These are phyloP conservation scores for Agrochola lychnidis DNA, from an alignment of 2,888 invertebrate genomes.

Conservation along the genomic window DNA sequence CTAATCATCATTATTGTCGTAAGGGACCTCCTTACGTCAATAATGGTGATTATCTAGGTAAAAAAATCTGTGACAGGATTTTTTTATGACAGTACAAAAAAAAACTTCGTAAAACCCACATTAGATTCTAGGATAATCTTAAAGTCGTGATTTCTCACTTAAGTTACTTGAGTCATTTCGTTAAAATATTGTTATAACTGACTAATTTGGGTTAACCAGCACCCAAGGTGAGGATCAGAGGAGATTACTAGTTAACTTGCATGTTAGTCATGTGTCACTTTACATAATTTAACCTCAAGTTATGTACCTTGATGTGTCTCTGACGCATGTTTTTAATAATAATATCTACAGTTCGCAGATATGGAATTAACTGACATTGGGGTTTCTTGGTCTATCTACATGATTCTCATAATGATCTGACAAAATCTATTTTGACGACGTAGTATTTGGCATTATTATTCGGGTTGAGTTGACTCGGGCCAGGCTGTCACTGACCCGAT, in stretches of 20 bases:
- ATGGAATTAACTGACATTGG: constrained; percentile 13
- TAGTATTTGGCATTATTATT: too few relatives aligned
- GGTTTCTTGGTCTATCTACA: constrained; percentile 14
- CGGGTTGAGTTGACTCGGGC: too few relatives aligned
- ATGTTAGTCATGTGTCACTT: constrained; percentile 14
- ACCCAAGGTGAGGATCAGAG: constrained; percentile 24
- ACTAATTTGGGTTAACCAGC: constrained; percentile 10
- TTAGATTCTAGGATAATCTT: too few relatives aligned
- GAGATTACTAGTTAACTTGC: constrained; percentile 11
- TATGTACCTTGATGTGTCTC: constrained; percentile 28
- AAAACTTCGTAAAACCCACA: background rate
- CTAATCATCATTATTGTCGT: too few relatives aligned
- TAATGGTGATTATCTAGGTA: background rate
- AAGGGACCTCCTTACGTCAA: too few relatives aligned
- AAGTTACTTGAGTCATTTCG: background rate
- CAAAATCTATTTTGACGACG: background rate
- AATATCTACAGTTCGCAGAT: background rate
- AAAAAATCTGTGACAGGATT: background rate
- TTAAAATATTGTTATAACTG: constrained; percentile 16
- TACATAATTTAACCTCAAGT: constrained; percentile 26
- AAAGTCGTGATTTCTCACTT: constrained; percentile 2
- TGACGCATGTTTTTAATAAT: constrained; percentile 21
- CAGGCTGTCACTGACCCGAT: too few relatives aligned
- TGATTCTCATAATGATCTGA: background rate
- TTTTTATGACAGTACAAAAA: background rate